Base-by-base conservation (phyloP, 2,797 vertebrate species). In the Crenichthys baileyi region DNA sequence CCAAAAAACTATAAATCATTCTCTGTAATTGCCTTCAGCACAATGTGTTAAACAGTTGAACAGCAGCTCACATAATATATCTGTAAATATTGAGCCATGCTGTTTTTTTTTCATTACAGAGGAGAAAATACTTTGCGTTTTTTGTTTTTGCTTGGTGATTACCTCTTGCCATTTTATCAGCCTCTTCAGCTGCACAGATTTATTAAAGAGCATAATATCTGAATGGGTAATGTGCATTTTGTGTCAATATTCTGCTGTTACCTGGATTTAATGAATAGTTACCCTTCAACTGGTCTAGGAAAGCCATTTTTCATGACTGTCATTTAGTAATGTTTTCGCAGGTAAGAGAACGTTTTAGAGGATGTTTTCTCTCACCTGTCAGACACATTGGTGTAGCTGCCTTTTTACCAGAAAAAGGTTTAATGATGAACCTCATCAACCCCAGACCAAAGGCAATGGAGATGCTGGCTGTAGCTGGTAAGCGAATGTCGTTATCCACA, bases 1-100 rank as follows among this genome's bases (percentile, higher is more conserved):
- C 70, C 65, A 83, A 87, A 87, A 15, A 50, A 77, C 85, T 77
- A 93, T 92, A 90, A 93, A 93, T 94, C 92, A 91, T 51, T 1
- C 26, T 63, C 55, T 73, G 67, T 87, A 86, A 92, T 85, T 85
- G 80, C 80, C 82, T 75, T 75, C 55, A 67, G 75, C 61, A 58
- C 60, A 81, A 88, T 70, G 65, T 58, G 63, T 79, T 82, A 70
- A 60, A 78, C n/a, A 53, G 22, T 71, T 79, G 16, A 86, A 82
- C 48, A 79, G 61, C 26, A 75, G 73, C 50, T 81, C 70, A 85
- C 67, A 86, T 39, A 84, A 83, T 82, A 74, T 78, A 18, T 84
- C 72, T 29, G 29, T 75, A 83, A 60, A 60, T 81, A 88, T 68
- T 80, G 75, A 90, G 82, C 88, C 39, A 58, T 39, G 72, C 36